Conservation (phyloP, 2,797 vertebrate genomes). For the Xiphophorus birchmanni region DNA sequence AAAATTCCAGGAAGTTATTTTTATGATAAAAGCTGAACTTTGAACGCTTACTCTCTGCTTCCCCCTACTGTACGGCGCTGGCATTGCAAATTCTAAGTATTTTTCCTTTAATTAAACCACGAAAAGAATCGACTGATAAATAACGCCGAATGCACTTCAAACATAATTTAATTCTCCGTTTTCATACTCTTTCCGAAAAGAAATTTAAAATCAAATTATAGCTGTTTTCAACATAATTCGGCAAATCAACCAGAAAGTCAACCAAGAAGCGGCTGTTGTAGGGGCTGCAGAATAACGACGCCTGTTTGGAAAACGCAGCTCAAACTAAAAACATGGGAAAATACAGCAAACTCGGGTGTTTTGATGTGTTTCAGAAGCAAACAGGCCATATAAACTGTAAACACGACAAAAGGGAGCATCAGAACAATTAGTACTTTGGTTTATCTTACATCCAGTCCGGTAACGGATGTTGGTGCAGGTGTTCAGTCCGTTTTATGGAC, state of each 20-base stretch:
- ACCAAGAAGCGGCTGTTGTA: not conserved
- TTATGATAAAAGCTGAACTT: not conserved
- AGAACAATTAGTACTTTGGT: not conserved
- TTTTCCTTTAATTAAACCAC: not conserved
- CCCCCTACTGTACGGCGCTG: not conserved
- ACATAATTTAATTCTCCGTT: rapidly evolving
- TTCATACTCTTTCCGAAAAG: rapidly evolving
- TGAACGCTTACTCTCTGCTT: slow-evolving; percentile 19
- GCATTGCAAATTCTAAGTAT: not conserved
- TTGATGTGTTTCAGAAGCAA: not conserved
- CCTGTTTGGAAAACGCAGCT: slow-evolving; percentile 14
- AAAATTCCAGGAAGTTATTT: not conserved
- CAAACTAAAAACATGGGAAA: not conserved
- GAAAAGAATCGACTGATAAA: rapidly evolving
- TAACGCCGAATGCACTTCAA: slow-evolving; percentile 9
- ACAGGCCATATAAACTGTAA: not conserved
- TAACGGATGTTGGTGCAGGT: rapidly evolving
- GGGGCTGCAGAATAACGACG: slow-evolving; percentile 18
- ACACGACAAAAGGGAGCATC: not conserved
- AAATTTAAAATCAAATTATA: rapidly evolving
- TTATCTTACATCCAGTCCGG: slow-evolving; percentile 7
- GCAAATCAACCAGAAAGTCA: not conserved
- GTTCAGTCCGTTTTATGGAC: not conserved
- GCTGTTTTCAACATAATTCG: slow-evolving; percentile 1
- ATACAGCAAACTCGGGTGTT: not conserved